Base-by-base conservation (phyloP, 2,113 vertebrate species). In the Alethe diademata region DNA sequence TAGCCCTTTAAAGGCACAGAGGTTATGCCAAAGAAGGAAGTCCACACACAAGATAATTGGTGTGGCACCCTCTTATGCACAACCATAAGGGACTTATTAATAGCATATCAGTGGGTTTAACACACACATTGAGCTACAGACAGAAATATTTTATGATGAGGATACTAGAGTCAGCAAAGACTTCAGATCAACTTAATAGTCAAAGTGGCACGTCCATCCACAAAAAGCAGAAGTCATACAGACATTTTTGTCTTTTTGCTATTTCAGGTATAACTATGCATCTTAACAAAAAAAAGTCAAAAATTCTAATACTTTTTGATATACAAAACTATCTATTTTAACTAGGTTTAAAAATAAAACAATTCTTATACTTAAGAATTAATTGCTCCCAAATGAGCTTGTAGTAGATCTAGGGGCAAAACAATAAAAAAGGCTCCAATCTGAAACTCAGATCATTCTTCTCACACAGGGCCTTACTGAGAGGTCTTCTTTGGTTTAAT, bases 401-500 rank as follows among this genome's bases (percentile, higher is more conserved):
- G 15, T 38, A 60, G 11, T 45, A 78, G 65, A 26, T 58, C 28
- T 40, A 60, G 38, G 28, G 28, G 19, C 9, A 62, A 65, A 89
- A 72, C 50, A 76, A 42, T 22, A 42, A 43, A 50, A 67, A 69
- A 74, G 43, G 43, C 71, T 88, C 42, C 62, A 43, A 51, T 86
- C 80, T 88, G 78, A 86, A 58, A 43, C 40, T 71, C 53, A 28
- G 33, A 35, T 78, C 9, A 36, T 65, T 91, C n/a, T 93, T 43
- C 67, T 92, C 51, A 64, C 40, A 51, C 14, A 45, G 71, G 17
- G 19, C 82, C 89, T 78, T 84, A 74, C 79, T 53, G 64, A 94
- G 82, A 80, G 64, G 85, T 92, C 76, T 84, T 84, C 69, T 35
- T 35, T 93, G 65, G 36, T 93, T 90, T 93, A 74, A 81, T 86